Conservation (phyloP, 2,113 vertebrate genomes). For the Pica pica region DNA sequence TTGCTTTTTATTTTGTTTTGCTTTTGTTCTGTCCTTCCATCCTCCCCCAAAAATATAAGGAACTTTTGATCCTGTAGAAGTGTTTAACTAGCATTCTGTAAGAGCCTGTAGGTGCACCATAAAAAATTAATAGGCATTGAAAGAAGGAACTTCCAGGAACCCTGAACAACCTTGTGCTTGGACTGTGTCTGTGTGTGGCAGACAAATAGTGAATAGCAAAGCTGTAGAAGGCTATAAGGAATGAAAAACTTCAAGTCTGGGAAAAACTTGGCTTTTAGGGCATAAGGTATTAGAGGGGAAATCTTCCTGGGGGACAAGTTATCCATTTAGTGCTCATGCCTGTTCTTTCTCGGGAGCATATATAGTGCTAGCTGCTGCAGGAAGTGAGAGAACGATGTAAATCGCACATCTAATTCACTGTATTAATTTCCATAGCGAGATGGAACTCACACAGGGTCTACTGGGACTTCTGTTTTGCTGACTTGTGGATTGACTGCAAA, state of each 20-base stretch:
- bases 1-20: not conserved
- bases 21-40: not conserved
- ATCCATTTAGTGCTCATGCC: not conserved
- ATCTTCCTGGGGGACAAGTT: not conserved
- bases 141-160: not conserved
- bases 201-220: not conserved
- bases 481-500: not conserved
- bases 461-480: not conserved
- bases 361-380: not conserved
- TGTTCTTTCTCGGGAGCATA: not conserved
- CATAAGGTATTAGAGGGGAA: not conserved
- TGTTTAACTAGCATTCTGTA: not conserved
- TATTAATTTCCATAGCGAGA: not conserved
- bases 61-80: not conserved
- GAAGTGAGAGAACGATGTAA: not conserved
- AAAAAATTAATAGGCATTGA: not conserved
- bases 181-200: not conserved
- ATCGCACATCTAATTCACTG: not conserved
- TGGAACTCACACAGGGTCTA: not conserved
- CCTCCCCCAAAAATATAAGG: not conserved
- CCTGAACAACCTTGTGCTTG: not conserved
- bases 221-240: not conserved
- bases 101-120: not conserved
- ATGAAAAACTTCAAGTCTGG: not conserved
- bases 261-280: not conserved